These are phyloP conservation scores for Labia minor DNA, from an alignment of 2,888 invertebrate genomes.

Conservation along the genomic window DNA sequence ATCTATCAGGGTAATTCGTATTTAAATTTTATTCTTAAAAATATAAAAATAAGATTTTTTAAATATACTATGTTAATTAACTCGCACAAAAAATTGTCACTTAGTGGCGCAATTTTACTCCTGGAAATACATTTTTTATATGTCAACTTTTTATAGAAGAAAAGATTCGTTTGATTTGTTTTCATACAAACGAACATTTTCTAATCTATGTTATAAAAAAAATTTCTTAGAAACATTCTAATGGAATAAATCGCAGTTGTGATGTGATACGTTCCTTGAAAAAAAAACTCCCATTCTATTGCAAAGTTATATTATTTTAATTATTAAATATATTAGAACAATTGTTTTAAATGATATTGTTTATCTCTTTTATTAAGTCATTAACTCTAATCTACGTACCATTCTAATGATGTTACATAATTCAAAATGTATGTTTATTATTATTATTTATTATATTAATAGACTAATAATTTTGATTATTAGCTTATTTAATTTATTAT, in stretches of 20 bases:
- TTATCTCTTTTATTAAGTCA: too few species aligned
- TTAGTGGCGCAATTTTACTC: neutral
- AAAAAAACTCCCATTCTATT: too few species aligned
- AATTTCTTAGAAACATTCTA: neutral
- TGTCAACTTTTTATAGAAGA: neutral
- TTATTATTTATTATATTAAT: too few species aligned
- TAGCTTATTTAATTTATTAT: too few species aligned
- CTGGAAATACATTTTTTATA: neutral
- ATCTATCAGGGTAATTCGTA: neutral
- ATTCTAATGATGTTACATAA: too few species aligned
- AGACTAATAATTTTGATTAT: too few species aligned
- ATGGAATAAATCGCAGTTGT: neutral
- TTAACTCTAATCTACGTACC: too few species aligned
- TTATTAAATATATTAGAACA: too few species aligned
- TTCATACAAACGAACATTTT: neutral
- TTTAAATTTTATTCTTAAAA: conserved; percentile 5
- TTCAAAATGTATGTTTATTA: too few species aligned
- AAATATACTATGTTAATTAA: neutral
- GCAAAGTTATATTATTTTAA: too few species aligned
- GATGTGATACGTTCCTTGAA: neutral
- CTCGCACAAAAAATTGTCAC: conserved; percentile 1
- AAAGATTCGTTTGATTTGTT: neutral
- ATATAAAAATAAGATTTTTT: neutral
- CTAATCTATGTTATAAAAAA: neutral
- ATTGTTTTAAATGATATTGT: too few species aligned